Base-by-base conservation (phyloP, 2,797 vertebrate species). In the Cynopterus sphinx region DNA sequence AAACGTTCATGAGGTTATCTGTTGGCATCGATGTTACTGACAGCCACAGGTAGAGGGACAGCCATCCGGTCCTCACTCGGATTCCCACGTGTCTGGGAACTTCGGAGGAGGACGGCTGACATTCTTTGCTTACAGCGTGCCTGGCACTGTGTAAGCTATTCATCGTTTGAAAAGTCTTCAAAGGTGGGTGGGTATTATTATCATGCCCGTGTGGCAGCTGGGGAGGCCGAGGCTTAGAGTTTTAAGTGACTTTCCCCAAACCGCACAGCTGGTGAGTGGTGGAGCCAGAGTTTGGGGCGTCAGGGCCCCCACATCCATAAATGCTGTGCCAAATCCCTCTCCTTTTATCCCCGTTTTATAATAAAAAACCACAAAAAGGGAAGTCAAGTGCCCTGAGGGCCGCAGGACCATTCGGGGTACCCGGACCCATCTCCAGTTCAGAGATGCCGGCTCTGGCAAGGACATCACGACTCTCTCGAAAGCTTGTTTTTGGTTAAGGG, bases 61-160 rank as follows among this genome's bases (percentile, higher is more conserved):
- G 79, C 28, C 51, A 11, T 61, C 28, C 17, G 22, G 55, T 17
- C 12, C 2, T 78, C 63, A 4, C 16, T 5, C 1, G 39, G 71
- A 39, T 15, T 9, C 49, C 22, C 8, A 0, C 0, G n/a, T 41
- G 26, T 21, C 17, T n/a, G 63, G 41, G 87, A n/a, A 59, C 6
- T 5, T n/a, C 3, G 0, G 19, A 41, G 21, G 7, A 33, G 3
- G 9, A 12, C 9, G 57, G 55, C 55, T 2, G 5, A 24, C 4
- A 0, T 39, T 55, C 24, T 92, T 31, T 12, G 68, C 70, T 46
- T 1, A 31, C 6, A 61, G 67, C 17, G 5, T 3, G 74, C 74
- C 61, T 24, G 36, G 31, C 4, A 13, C 21, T 2, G 1, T 4
- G 26, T 71, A 13, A 86, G 57, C 26, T 63, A 2, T 15, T 3